These are phyloP conservation scores for Shargacucullia verbasci DNA, from an alignment of 2,888 invertebrate genomes.

Conservation along the genomic window DNA sequence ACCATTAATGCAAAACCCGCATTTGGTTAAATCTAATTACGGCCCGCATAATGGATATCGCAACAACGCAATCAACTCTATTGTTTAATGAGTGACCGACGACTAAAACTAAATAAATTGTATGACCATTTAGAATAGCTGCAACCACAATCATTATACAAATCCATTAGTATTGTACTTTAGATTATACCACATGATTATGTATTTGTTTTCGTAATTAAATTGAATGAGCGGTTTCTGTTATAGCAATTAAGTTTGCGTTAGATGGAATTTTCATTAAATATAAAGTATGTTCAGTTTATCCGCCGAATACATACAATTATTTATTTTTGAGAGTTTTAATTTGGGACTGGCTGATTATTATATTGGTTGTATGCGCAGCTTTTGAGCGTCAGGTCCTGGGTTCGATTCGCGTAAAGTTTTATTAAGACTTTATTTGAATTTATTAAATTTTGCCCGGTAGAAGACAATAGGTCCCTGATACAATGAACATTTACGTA, in stretches of 20 bases:
- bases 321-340: too few relatives aligned
- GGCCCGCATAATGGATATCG: conserved; percentile 85
- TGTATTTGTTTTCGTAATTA: conserved; percentile 69
- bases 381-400: too few relatives aligned
- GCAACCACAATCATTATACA: conserved; percentile 77
- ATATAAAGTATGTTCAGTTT: conserved; percentile 24
- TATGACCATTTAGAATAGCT: conserved; percentile 78
- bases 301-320: background rate
- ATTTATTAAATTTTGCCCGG: too few relatives aligned
- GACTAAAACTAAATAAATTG: conserved; percentile 80
- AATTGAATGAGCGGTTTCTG: conserved; percentile 64
- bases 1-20: conserved; percentile 83
- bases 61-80: conserved; percentile 83
- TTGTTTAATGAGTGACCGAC: conserved; percentile 86
- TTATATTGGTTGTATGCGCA: too few relatives aligned
- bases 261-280: conserved; percentile 44
- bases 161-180: conserved; percentile 73
- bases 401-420: too few relatives aligned
- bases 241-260: conserved; percentile 56
- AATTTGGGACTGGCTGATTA: too few relatives aligned
- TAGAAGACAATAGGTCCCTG: too few relatives aligned
- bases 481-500: too few relatives aligned
- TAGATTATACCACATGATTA: conserved; percentile 68
- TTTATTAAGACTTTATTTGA: too few relatives aligned
- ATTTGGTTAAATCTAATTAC: conserved; percentile 87